These are phyloP conservation scores for Oncorhynchus masou DNA, from an alignment of 2,113 vertebrate species.

Conservation along the genomic window DNA sequence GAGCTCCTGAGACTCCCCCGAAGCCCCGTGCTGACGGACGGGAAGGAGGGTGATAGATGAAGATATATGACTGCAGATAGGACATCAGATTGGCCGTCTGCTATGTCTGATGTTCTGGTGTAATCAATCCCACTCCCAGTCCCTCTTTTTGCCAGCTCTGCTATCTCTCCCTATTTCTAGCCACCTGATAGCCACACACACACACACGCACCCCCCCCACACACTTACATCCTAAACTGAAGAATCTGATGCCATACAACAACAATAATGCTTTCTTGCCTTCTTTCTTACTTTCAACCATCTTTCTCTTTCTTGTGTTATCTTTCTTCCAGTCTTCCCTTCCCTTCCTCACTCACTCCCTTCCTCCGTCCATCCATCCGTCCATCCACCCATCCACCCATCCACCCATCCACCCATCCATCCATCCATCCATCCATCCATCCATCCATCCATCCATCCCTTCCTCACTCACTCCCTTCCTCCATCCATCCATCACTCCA, in stretches of 20 bases:
- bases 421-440: too few species aligned
- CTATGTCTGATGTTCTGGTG: slow-evolving; percentile 66
- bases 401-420: too few species aligned
- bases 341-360: not conserved
- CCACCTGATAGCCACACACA: not conserved
- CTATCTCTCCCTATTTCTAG: slow-evolving; percentile 36
- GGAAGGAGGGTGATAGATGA: slow-evolving; percentile 72
- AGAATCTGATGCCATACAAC: slow-evolving; percentile 10
- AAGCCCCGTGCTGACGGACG: slow-evolving; percentile 61
- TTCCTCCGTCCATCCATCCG: too few species aligned
- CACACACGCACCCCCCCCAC: too few species aligned
- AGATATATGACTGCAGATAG: slow-evolving; percentile 73
- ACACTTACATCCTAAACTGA: slow-evolving; percentile 4
- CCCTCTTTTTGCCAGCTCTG: slow-evolving; percentile 32
- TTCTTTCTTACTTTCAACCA: not conserved
- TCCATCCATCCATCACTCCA: too few species aligned
- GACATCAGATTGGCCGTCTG: slow-evolving; percentile 73
- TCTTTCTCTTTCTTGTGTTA: not conserved
- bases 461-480: not conserved
- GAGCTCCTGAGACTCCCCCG: slow-evolving; percentile 34
- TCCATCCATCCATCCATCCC: not conserved
- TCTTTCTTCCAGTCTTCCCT: not conserved
- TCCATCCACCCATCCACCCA: too few species aligned
- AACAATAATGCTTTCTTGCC: not conserved
- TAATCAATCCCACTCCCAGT: slow-evolving; percentile 70